Conservation (phyloP, 2,113 vertebrate species). For the Eptesicus fuscus region DNA sequence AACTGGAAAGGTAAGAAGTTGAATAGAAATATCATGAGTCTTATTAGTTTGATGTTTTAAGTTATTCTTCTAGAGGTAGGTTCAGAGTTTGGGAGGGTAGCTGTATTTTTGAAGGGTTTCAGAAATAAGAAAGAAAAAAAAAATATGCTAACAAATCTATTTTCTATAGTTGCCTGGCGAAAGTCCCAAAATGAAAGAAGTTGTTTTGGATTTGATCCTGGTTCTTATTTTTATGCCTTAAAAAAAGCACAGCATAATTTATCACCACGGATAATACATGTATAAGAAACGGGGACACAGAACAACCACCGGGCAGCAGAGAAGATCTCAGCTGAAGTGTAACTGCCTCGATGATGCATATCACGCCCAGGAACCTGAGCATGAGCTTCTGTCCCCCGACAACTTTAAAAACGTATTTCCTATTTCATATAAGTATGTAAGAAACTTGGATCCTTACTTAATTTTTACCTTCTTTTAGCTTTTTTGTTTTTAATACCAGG, state of each 20-base stretch:
- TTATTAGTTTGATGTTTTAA: background rate
- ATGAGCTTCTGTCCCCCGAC: background rate
- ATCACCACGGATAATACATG: background rate
- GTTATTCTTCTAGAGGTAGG: background rate
- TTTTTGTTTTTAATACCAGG: background rate
- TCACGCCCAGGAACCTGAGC: background rate
- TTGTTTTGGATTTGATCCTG: constrained; percentile 1
- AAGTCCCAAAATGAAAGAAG: background rate
- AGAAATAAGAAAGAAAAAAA: background rate
- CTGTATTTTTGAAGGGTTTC: background rate
- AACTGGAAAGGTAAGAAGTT: background rate
- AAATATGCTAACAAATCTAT: background rate
- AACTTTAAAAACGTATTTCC: background rate
- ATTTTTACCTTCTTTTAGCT: background rate
- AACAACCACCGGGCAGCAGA: background rate
- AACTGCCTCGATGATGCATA: background rate
- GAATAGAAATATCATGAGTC: background rate
- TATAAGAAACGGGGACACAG: background rate
- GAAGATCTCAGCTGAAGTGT: background rate
- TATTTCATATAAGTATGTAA: background rate
- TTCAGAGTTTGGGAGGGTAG: background rate
- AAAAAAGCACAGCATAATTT: background rate
- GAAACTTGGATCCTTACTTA: background rate
- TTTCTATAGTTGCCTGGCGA: background rate
- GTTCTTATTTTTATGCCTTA: background rate